phyloP scores from a whole-genome alignment of 2,797 vertebrate species.

The Trachops cirrhosus region DNA sequence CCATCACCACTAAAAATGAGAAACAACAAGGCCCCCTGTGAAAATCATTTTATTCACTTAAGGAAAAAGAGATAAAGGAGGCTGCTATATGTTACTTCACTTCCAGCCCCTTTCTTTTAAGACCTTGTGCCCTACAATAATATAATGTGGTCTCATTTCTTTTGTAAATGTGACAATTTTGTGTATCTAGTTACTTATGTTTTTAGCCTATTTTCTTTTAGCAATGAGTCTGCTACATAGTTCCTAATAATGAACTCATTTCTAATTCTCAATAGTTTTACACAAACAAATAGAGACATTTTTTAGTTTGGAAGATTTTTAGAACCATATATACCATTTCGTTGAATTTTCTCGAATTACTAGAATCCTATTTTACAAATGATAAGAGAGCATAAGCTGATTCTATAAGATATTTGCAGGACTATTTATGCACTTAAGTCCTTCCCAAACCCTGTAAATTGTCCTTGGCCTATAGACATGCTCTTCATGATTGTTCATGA shows the following conservation, averaged over 20 bases:
- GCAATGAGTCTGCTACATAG: neutral
- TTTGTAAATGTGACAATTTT: neutral
- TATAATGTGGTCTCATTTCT: neutral
- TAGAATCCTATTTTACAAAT: neutral
- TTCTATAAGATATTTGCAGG: neutral
- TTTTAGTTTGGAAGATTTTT: neutral
- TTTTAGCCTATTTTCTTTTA: neutral
- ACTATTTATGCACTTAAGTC: neutral
- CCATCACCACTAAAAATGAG: neutral
- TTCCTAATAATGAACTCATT: neutral
- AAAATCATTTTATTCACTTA: neutral
- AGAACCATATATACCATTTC: neutral
- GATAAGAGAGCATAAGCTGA: neutral
- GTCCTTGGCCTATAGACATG: neutral
- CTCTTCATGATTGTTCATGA: slow-evolving; percentile 48
- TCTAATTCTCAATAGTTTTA: neutral
- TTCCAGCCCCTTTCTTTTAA: neutral
- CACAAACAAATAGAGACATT: neutral
- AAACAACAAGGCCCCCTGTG: neutral
- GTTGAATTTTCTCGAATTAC: neutral
- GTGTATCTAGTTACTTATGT: neutral
- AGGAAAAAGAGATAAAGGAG: neutral
- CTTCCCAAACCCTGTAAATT: neutral
- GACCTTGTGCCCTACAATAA: neutral
- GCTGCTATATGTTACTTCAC: neutral